Evolutionary conservation across 2,113 vertebrate species (phyloP), one percentile per base, ranked within the genome.

Genomic region (Zosterops pallidus): DNA sequence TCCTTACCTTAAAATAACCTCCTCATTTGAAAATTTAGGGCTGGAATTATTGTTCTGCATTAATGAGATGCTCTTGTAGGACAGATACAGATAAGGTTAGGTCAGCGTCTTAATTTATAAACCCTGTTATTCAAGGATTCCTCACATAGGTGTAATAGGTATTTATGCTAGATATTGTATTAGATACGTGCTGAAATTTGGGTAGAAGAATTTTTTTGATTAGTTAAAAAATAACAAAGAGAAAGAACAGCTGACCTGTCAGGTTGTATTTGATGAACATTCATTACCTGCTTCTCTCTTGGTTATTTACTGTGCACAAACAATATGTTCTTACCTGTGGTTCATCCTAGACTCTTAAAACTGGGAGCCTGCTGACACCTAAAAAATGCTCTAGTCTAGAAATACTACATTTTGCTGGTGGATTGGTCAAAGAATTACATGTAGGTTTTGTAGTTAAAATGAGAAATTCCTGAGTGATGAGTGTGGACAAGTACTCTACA

Each of bases 341-440:
- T 83, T 89, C 8, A 6, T 53, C 31, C 35, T 33, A 12, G 72
- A 71, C 13, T 42, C 39, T 41, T 49, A 50, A 68, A 47, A 39
- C 18, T 3, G 0, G 14, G 8, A 75, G 14, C 6, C 12, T 52
- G 10, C 33, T 50, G 37, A 29, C 71, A 15, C 28, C 47, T 62
- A 50, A 59, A 86, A 42, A 86, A 42, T 41, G 4, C 8, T 71
- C 16, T 50, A 23, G 35, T 39, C 72, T 42, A 59, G 47, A 85
- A 79, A 50, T 15, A 28, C 9, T 29, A 29, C 17, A 9, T 70
- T 78, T 67, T 70, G 16, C 24, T 69, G 79, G 26, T 0, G 0
- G 4, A 4, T 28, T 24, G 14, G n/a, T 44, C 9, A 70, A 57
- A 57, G 6, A 57, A 50, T 50, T 49, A 31, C 11, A 20, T 5